Evolutionary conservation across 2,888 invertebrate species (phyloP).

Genomic region (Leptopilina myrica): DNA sequence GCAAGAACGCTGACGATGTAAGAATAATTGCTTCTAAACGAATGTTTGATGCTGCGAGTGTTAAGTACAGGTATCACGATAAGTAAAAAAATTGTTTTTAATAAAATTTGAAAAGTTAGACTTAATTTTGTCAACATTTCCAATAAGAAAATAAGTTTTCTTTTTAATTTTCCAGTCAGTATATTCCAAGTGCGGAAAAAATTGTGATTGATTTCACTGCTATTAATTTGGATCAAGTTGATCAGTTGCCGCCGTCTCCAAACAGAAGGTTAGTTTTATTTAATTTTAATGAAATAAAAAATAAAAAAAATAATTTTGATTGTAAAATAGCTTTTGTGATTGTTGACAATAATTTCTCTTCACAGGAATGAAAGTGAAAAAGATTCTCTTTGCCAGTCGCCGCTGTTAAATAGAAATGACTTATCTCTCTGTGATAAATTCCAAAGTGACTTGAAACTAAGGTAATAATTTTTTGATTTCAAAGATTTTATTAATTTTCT

Average conservation of each 20-base stretch:
- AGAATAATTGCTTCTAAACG: conserved; percentile 86
- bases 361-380: not conserved
- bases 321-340: too few relatives aligned
- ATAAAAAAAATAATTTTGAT: too few relatives aligned
- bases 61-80: conserved; percentile 81
- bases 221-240: conserved; percentile 80
- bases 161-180: not conserved
- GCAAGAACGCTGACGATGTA: conserved; percentile 85
- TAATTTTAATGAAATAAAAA: not conserved
- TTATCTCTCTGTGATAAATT: not conserved
- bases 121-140: not conserved
- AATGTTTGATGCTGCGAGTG: conserved; percentile 89
- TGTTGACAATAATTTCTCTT: not conserved
- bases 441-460: not conserved
- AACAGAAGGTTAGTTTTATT: conserved; percentile 57
- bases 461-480: not conserved
- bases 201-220: conserved; percentile 85
- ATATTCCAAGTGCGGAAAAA: conserved; percentile 72
- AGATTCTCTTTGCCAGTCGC: not conserved
- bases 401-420: not conserved
- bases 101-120: not conserved
- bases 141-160: not conserved
- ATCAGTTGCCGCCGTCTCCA: conserved; percentile 77
- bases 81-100: not conserved
- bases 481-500: too few relatives aligned